Evolutionary conservation across 2,113 vertebrate species (phyloP).

Genomic region (Phoenicopterus ruber): DNA sequence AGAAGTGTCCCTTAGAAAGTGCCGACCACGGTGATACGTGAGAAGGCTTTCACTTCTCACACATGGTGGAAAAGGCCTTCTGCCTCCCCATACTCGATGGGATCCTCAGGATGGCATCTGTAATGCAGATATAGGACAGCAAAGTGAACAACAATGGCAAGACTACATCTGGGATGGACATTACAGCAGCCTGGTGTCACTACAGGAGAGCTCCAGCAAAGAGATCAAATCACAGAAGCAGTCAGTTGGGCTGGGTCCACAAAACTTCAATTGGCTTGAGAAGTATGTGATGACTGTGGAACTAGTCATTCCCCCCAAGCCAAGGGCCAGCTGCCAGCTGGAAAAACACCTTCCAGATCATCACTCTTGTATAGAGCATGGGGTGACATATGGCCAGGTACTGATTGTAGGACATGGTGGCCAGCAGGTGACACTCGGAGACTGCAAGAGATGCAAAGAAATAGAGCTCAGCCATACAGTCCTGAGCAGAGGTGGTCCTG

Average conservation of each 20-base stretch:
- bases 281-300: background rate
- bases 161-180: background rate
- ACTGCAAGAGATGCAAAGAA: conserved; percentile 15
- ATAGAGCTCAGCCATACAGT: background rate
- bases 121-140: background rate
- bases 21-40: background rate
- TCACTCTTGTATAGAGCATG: background rate
- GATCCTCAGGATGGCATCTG: background rate
- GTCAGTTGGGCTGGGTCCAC: background rate
- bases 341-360: background rate
- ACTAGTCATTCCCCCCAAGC: background rate
- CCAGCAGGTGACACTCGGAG: conserved; percentile 20
- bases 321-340: background rate
- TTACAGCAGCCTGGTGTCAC: background rate
- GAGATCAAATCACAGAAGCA: conserved; percentile 27
- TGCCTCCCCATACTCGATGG: background rate
- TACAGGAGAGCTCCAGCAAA: conserved; percentile 5
- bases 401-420: conserved; percentile 36
- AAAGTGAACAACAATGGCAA: too few species aligned
- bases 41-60: background rate
- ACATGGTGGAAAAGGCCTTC: conserved; percentile 6
- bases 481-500: background rate
- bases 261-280: background rate
- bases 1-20: background rate
- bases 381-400: conserved; percentile 37